Evolutionary conservation across 2,888 invertebrate species (phyloP), one percentile per base, ranked within the genome.

Genomic region (Drosophila hamatofila): DNA sequence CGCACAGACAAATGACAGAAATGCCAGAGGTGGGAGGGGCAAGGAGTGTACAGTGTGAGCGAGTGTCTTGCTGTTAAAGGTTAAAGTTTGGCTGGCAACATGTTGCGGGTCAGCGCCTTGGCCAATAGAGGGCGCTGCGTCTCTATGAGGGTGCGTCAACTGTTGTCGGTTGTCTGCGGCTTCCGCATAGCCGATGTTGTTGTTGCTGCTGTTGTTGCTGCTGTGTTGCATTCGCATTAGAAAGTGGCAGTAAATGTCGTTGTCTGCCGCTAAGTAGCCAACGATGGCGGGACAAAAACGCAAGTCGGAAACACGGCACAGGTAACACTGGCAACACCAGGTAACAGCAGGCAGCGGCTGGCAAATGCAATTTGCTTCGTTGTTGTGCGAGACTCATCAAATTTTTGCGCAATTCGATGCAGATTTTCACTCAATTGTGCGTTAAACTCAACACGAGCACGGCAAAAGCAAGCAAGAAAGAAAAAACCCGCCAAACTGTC

Each of bases 361-460:
- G 9, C 51, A 27, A 54, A 49, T 62, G 41, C 65, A 78, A 70
- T 77, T 77, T 71, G 61, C 42, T 37, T 27, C 57, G 55, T 49
- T 56, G 23, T n/a, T 62, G 57, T 35, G 59, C 51, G 67, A 12
- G 56, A 39, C 72, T 75, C 72, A 80, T 80, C 61, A 75, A 72
- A 60, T 65, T 72, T 68, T 39, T 72, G 62, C 61, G 55, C 83
- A 76, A 78, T 82, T 76, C 73, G 70, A 63, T 81, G 86, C 76
- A 80, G 65, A 82, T 84, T 84, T 84, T 86, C 83, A 80, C 86
- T 82, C 71, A 86, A 82, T 80, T 72, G 82, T 86, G 75, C 72
- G 55, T 69, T 57, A 37, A 60, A 57, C 61, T 49, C 30, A 58
- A 63, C 68, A 44, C 27, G 30, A 59, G 51, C 33, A 51, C 52